These are phyloP conservation scores for Allacma fusca DNA, from an alignment of 2,888 invertebrate genomes.

Conservation along the genomic window DNA sequence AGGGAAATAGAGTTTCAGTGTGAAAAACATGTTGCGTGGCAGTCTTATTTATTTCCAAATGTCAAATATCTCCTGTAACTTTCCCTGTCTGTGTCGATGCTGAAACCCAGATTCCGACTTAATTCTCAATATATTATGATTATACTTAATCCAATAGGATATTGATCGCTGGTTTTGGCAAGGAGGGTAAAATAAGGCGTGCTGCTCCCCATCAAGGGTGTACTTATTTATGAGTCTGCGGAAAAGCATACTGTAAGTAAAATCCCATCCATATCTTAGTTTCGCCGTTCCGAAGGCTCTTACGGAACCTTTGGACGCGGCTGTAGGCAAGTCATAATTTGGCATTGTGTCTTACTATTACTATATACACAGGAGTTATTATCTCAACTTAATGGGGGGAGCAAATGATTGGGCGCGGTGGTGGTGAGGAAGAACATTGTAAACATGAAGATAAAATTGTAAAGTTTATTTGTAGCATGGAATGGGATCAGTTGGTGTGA, in stretches of 20 bases:
- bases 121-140: not conserved
- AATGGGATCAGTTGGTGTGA: not conserved
- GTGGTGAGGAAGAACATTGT: not conserved
- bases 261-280: not conserved
- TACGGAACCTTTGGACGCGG: not conserved
- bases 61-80: no score
- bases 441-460: not conserved
- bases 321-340: not conserved
- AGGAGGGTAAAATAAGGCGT: not conserved
- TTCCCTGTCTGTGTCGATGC: no score
- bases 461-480: not conserved
- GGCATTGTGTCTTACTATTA: not conserved
- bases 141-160: not conserved
- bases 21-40: no score
- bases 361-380: not conserved
- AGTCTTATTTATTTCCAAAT: no score
- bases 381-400: not conserved
- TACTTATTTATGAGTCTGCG: not conserved
- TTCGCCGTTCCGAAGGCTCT: not conserved
- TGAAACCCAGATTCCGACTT: no score
- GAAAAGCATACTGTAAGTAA: not conserved
- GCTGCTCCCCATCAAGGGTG: not conserved
- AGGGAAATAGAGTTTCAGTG: no score
- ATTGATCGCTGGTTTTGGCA: not conserved
- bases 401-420: slow-evolving; percentile 5